phyloP scores from a whole-genome alignment of 2,113 vertebrate genomes.

The Mixornis gularis region DNA sequence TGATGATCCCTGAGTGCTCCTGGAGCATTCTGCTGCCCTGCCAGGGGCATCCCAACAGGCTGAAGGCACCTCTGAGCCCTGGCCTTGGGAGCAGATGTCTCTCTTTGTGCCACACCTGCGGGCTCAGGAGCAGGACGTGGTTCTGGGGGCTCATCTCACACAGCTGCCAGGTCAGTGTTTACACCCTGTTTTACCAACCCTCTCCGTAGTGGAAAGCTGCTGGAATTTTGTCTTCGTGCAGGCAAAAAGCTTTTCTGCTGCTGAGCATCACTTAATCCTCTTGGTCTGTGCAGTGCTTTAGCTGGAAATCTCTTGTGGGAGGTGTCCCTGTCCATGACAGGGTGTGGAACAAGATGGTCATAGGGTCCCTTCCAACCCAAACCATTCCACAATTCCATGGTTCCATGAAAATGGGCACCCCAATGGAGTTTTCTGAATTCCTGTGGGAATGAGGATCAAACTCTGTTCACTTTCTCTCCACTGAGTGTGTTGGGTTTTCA shows the following conservation, averaged over 20 bases:
- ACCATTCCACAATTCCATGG: neutral
- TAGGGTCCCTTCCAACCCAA: neutral
- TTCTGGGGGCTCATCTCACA: neutral
- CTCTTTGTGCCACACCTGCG: neutral
- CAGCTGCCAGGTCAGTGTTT: neutral
- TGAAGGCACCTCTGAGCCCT: neutral
- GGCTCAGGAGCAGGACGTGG: neutral
- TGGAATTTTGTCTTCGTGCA: neutral
- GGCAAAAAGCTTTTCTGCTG: slow-evolving; percentile 33
- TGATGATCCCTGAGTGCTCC: neutral
- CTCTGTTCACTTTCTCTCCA: neutral
- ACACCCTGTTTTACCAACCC: slow-evolving; percentile 15
- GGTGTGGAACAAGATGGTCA: neutral
- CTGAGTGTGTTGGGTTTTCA: neutral
- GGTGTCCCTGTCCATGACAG: neutral
- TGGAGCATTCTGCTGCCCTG: neutral
- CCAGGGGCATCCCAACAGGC: neutral
- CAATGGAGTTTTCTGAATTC: neutral
- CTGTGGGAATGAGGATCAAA: neutral
- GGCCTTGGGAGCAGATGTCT: neutral
- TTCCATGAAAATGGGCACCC: neutral
- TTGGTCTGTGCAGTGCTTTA: neutral
- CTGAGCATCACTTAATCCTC: neutral
- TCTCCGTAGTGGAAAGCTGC: slow-evolving; percentile 25
- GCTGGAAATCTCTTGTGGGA: neutral